Conservation (phyloP, 2,113 vertebrate species). For the Peromyscus polionotus region DNA sequence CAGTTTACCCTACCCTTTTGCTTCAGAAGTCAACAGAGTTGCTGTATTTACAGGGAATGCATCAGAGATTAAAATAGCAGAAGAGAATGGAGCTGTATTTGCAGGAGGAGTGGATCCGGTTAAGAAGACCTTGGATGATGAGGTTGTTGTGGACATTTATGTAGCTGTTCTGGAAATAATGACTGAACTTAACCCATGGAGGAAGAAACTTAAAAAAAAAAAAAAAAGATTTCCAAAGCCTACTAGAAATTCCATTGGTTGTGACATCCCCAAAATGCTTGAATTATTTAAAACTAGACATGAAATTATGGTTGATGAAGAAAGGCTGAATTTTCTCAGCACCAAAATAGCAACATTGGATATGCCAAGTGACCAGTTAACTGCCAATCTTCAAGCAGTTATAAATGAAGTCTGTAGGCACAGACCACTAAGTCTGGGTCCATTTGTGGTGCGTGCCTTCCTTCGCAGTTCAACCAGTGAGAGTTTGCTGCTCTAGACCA, state of each 20-base stretch:
- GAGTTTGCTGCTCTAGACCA: too few species aligned
- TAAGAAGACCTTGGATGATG: constrained; percentile 93
- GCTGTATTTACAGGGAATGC: constrained; percentile 93
- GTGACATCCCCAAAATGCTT: constrained; percentile 92
- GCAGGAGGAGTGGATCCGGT: constrained; percentile 93
- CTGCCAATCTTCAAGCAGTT: too few species aligned
- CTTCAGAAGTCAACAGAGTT: constrained; percentile 90
- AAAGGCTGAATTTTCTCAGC: constrained; percentile 85
- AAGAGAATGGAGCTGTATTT: constrained; percentile 89
- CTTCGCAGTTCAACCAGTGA: too few species aligned
- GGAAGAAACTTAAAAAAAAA: constrained; percentile 89
- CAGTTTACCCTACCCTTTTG: constrained; percentile 90
- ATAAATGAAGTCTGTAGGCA: too few species aligned
- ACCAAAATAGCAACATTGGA: constrained; percentile 88
- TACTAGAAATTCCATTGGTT: constrained; percentile 90
- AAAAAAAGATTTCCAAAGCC: constrained; percentile 91
- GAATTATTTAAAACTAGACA: constrained; percentile 90
- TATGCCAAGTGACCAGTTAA: too few species aligned
- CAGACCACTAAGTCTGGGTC: too few species aligned
- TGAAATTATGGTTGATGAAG: constrained; percentile 91
- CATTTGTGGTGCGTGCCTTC: too few species aligned
- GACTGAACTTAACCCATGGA: constrained; percentile 90
- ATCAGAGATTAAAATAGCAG: constrained; percentile 90
- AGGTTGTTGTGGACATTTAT: constrained; percentile 94
- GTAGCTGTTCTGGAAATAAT: constrained; percentile 93